These are phyloP conservation scores for Theocolax elegans DNA, from an alignment of 1,140 invertebrate genomes.

Conservation along the genomic window DNA sequence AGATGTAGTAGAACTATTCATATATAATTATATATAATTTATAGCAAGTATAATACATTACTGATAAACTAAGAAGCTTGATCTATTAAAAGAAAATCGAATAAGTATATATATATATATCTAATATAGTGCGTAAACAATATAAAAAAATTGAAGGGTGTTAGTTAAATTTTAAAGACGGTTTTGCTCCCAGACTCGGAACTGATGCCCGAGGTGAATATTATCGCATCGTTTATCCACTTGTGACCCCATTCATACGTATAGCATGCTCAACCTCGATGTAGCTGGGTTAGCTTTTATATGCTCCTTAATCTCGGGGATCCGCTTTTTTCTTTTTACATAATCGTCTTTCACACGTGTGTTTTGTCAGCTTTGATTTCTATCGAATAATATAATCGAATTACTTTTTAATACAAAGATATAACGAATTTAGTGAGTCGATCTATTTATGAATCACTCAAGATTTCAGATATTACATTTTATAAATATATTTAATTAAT, in stretches of 20 bases:
- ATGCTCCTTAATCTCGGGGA: neutral
- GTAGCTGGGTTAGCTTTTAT: neutral
- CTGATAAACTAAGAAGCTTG: too few relatives aligned
- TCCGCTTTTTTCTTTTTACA: neutral
- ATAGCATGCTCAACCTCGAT: neutral
- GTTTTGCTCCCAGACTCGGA: neutral
- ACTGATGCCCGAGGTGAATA: neutral
- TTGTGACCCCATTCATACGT: conserved; percentile 16
- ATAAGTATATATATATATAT: too few relatives aligned
- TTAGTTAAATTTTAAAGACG: neutral
- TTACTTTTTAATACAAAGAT: too few relatives aligned
- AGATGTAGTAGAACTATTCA: too few relatives aligned
- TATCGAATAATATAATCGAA: too few relatives aligned
- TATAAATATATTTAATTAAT: neutral
- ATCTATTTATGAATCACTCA: neutral
- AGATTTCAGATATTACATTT: neutral
- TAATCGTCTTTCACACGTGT: neutral
- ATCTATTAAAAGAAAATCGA: neutral
- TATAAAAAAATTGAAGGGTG: neutral
- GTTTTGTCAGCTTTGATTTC: neutral
- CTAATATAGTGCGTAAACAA: too few relatives aligned
- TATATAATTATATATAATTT: too few relatives aligned
- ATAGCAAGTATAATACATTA: too few relatives aligned
- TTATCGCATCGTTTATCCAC: conserved; percentile 18
- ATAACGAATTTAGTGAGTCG: too few relatives aligned